Conservation (phyloP, 1,140 invertebrate species). For the Macrobrachium rosenbergii region DNA sequence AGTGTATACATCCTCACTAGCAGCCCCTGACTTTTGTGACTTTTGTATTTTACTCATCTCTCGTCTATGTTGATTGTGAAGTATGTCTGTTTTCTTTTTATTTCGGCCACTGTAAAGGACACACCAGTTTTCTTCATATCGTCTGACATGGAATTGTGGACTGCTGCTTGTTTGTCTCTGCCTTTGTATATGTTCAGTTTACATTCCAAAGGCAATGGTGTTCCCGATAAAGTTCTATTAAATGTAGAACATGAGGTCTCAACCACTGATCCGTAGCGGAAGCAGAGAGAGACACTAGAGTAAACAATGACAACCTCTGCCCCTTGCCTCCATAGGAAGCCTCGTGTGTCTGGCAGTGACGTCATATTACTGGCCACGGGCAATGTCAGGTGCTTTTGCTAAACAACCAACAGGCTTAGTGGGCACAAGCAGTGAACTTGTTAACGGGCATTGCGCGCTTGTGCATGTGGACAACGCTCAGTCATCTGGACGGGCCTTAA, state of each 20-base stretch:
- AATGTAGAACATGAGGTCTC: not conserved
- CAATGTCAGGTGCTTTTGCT: too few relatives aligned
- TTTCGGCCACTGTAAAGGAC: not conserved
- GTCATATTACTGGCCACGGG: too few relatives aligned
- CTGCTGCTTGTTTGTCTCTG: not conserved
- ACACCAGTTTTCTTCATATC: not conserved
- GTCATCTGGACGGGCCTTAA: too few relatives aligned
- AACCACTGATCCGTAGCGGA: slow-evolving; percentile 16
- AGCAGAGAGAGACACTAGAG: too few relatives aligned
- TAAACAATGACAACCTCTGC: too few relatives aligned
- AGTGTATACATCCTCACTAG: slow-evolving; percentile 9
- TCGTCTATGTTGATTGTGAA: slow-evolving; percentile 9
- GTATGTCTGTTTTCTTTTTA: not conserved
- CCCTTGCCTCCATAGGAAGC: too few relatives aligned
- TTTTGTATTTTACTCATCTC: not conserved
- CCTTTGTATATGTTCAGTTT: not conserved
- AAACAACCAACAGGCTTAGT: too few relatives aligned
- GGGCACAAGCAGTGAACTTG: too few relatives aligned
- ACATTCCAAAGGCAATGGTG: slow-evolving; percentile 28
- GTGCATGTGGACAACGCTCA: too few relatives aligned
- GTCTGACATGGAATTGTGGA: not conserved
- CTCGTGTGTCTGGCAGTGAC: too few relatives aligned
- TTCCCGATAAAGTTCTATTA: slow-evolving; percentile 27
- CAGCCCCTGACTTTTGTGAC: not conserved
- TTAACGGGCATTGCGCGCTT: too few relatives aligned